Conservation (phyloP, 2,113 vertebrate species). For the Tauraco erythrolophus region DNA sequence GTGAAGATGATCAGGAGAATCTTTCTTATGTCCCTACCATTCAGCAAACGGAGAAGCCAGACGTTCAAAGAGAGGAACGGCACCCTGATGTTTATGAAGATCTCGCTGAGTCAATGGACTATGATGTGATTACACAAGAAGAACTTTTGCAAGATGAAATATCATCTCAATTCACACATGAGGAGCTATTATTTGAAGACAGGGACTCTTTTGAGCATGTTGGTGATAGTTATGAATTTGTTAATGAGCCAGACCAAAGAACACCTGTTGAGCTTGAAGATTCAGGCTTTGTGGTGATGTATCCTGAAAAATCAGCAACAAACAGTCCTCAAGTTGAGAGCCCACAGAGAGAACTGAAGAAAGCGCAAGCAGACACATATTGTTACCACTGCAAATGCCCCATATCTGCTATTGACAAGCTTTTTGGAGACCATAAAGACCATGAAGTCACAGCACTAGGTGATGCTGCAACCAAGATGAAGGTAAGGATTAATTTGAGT, state of each 20-base stretch:
- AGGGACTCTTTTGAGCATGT: conserved; percentile 62
- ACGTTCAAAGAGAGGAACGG: conserved; percentile 47
- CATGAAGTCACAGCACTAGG: conserved; percentile 86
- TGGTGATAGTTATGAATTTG: conserved; percentile 67
- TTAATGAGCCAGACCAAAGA: conserved; percentile 58
- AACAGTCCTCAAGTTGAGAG: conserved; percentile 68
- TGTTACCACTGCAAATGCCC: conserved; percentile 87
- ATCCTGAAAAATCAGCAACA: conserved; percentile 71
- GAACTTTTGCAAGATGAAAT: conserved; percentile 77
- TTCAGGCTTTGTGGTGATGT: conserved; percentile 81
- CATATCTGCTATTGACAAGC: conserved; percentile 82
- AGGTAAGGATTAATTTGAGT: conserved; percentile 77
- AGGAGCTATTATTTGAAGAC: conserved; percentile 71
- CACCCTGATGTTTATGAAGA: conserved; percentile 64
- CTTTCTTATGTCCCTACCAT: background rate
- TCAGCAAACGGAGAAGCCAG: background rate
- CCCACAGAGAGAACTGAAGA: conserved; percentile 78
- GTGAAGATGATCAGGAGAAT: conserved; percentile 11
- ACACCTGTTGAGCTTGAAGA: conserved; percentile 74
- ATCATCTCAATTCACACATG: conserved; percentile 51
- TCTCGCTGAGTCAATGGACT: conserved; percentile 79
- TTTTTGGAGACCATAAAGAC: conserved; percentile 81
- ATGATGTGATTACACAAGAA: conserved; percentile 82
- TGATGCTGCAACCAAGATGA: conserved; percentile 84
- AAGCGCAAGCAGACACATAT: conserved; percentile 84